Evolutionary conservation across 2,113 vertebrate genomes (phyloP).

Genomic region (Psilopogon haemacephalus): DNA sequence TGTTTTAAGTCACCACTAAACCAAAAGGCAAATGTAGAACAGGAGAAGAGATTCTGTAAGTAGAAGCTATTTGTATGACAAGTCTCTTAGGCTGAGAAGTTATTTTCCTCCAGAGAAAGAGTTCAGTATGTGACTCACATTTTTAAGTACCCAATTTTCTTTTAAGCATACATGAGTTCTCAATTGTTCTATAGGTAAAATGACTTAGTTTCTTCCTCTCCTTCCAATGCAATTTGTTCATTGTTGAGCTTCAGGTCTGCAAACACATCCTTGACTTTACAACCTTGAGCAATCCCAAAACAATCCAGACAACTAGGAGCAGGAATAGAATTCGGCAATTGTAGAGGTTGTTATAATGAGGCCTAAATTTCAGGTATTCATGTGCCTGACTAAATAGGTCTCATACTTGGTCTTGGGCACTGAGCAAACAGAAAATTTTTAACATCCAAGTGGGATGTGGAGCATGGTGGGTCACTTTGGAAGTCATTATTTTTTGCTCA

Average conservation of each 20-base stretch:
- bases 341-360: background rate
- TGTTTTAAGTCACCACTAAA: background rate
- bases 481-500: background rate
- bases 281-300: background rate
- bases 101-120: background rate
- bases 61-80: background rate
- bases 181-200: background rate
- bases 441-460: background rate
- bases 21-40: background rate
- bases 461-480: background rate
- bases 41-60: background rate
- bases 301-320: background rate
- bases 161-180: background rate
- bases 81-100: background rate
- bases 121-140: background rate
- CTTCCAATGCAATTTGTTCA: background rate
- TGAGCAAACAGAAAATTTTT: background rate
- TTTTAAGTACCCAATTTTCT: background rate
- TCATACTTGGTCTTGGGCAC: background rate
- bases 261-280: background rate
- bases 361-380: background rate
- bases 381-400: background rate
- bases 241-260: background rate
- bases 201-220: background rate
- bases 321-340: background rate